phyloP scores from a whole-genome alignment of 35 echinoderm and acorn worm genomes.

The Holothuria glaberrima region DNA sequence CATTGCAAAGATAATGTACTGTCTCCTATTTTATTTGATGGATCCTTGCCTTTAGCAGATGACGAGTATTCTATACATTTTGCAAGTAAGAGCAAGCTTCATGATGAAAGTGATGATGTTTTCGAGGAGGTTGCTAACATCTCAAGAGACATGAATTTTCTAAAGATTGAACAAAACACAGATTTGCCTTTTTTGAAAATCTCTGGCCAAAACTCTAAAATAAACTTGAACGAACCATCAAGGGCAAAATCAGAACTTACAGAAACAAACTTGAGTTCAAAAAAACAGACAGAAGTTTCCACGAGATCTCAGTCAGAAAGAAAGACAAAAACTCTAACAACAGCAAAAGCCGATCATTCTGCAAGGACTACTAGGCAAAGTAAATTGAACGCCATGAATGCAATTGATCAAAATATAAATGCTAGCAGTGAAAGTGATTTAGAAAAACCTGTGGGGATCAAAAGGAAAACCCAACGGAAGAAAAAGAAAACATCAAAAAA shows the following conservation, averaged over 20 bases:
- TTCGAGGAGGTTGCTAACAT: conserved; percentile 7
- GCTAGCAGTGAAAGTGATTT: too few relatives aligned
- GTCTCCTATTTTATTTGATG: conserved; percentile 7
- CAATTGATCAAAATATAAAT: too few relatives aligned
- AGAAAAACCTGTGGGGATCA: too few relatives aligned
- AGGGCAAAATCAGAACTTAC: background rate
- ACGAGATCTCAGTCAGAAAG: too few relatives aligned
- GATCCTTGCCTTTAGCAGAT: background rate
- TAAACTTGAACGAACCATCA: background rate
- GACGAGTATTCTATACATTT: background rate
- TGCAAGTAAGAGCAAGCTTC: background rate
- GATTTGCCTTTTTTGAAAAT: background rate
- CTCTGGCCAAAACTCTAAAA: background rate
- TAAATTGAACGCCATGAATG: too few relatives aligned
- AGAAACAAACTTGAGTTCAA: background rate
- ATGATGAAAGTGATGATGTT: background rate
- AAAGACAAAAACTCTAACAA: too few relatives aligned
- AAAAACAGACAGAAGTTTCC: conserved; percentile 3
- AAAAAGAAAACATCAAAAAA: too few relatives aligned
- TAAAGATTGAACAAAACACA: background rate
- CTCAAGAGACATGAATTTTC: background rate
- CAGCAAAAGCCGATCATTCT: too few relatives aligned
- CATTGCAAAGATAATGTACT: background rate
- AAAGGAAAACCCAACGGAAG: too few relatives aligned
- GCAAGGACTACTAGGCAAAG: too few relatives aligned